A percentile compares a stretch with the other conserved stretches of the same genome.
These are phyloP conservation scores for Physeter macrocephalus DNA, from an alignment of 2,113 vertebrate species.

Conservation along the genomic window DNA sequence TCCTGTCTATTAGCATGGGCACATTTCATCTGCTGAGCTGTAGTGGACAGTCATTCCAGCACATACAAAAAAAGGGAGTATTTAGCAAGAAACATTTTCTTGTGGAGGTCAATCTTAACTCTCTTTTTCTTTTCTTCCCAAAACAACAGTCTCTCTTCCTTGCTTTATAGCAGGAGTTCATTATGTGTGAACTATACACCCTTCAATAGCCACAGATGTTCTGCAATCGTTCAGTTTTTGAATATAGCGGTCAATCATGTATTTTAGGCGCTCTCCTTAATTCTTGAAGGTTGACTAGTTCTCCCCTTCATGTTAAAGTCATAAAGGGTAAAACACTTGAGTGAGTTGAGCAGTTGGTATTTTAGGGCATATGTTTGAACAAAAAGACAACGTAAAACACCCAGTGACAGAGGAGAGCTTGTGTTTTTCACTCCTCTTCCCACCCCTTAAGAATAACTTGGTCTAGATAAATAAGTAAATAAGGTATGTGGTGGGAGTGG, in stretches of 20 bases:
- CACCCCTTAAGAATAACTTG: conserved; percentile 23
- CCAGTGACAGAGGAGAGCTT: not conserved
- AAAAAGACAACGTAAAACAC: not conserved
- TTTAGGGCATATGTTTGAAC: not conserved
- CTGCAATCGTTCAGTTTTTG: not conserved
- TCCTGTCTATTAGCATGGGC: conserved; percentile 49
- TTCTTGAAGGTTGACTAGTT: conserved; percentile 10
- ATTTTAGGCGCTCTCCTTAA: not conserved
- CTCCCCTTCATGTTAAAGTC: not conserved
- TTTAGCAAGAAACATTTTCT: conserved; percentile 49
- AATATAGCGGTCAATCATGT: not conserved
- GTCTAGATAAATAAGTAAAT: not conserved
- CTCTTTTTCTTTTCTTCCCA: not conserved
- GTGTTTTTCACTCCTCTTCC: not conserved
- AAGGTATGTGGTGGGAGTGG: not conserved
- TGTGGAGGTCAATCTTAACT: conserved; percentile 40
- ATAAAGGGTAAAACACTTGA: conserved; percentile 15
- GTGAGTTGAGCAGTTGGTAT: not conserved
- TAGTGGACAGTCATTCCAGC: conserved; percentile 26
- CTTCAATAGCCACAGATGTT: not conserved
- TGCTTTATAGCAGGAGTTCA: conserved; percentile 10
- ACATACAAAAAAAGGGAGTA: conserved; percentile 34
- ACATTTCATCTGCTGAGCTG: conserved; percentile 57
- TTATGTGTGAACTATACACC: not conserved
- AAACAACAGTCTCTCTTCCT: conserved; percentile 26